These are phyloP conservation scores for Antigone vipio DNA, from an alignment of 2,113 vertebrate species.

Conservation along the genomic window DNA sequence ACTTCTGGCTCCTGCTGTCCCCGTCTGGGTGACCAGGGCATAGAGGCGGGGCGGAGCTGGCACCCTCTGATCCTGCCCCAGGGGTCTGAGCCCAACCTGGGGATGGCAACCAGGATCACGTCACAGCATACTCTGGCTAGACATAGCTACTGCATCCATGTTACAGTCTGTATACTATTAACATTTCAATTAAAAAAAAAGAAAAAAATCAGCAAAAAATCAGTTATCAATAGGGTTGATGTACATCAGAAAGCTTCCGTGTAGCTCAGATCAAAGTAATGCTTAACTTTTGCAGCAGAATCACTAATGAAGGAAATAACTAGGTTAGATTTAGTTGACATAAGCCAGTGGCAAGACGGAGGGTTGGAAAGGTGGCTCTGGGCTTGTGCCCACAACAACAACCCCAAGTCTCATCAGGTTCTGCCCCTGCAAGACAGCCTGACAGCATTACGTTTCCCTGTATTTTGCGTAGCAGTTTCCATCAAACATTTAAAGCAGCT, in stretches of 20 bases:
- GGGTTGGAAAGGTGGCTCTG: not conserved
- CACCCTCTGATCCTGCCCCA: not conserved
- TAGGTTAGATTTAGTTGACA: not conserved
- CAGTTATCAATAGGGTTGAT: not conserved
- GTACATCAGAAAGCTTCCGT: not conserved
- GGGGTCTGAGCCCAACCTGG: not conserved
- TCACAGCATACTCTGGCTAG: not conserved
- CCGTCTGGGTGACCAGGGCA: not conserved
- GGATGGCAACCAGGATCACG: not conserved
- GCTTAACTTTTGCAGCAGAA: not conserved
- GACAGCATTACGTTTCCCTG: not conserved
- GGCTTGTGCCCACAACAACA: not conserved
- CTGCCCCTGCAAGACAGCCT: not conserved
- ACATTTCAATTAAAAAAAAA: not conserved
- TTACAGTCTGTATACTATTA: not conserved
- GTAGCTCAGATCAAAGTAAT: not conserved
- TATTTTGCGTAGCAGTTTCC: not conserved
- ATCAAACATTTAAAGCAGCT: not conserved
- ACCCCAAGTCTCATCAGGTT: not conserved
- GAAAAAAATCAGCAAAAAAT: not conserved
- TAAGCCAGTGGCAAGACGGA: not conserved
- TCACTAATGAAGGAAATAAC: not conserved
- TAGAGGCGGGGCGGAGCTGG: not conserved
- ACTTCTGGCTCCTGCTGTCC: not conserved
- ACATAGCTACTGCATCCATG: not conserved